A percentile compares a stretch with the other conserved stretches of the same genome.
These are phyloP conservation scores for Falcunculus frontatus DNA, from an alignment of 2,113 vertebrate genomes.

Conservation along the genomic window DNA sequence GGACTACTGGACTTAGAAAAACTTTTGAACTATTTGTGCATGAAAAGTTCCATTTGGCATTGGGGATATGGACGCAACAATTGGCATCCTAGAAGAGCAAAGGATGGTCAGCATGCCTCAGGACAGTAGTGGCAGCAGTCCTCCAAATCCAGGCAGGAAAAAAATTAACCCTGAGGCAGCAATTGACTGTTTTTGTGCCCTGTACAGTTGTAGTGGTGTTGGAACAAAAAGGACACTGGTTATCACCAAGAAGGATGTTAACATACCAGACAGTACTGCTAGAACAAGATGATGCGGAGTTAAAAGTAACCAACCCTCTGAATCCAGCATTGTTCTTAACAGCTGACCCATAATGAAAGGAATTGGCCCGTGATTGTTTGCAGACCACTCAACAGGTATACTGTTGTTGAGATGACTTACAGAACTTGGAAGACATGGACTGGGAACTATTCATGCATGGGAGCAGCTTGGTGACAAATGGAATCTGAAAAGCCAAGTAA, in stretches of 20 bases:
- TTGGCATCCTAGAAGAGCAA: background rate
- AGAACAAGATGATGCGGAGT: background rate
- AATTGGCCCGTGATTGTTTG: background rate
- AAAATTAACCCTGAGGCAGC: background rate
- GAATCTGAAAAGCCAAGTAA: background rate
- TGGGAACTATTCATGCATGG: rapidly evolving
- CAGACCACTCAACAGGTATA: background rate
- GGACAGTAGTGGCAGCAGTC: too few relatives aligned
- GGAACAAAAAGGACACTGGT: background rate
- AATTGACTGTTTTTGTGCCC: background rate
- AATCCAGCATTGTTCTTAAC: background rate
- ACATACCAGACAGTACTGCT: background rate
- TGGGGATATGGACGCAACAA: background rate
- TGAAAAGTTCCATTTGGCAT: background rate
- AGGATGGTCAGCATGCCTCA: background rate
- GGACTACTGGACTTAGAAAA: background rate
- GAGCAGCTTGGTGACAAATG: background rate
- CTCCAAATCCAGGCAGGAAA: background rate
- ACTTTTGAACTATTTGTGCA: background rate
- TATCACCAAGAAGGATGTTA: background rate
- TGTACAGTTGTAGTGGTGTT: background rate
- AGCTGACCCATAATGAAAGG: background rate
- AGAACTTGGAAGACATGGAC: background rate
- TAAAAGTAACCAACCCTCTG: background rate
- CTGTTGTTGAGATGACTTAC: background rate